phyloP scores from a whole-genome alignment of 2,888 invertebrate genomes.

The Homarus gammarus region DNA sequence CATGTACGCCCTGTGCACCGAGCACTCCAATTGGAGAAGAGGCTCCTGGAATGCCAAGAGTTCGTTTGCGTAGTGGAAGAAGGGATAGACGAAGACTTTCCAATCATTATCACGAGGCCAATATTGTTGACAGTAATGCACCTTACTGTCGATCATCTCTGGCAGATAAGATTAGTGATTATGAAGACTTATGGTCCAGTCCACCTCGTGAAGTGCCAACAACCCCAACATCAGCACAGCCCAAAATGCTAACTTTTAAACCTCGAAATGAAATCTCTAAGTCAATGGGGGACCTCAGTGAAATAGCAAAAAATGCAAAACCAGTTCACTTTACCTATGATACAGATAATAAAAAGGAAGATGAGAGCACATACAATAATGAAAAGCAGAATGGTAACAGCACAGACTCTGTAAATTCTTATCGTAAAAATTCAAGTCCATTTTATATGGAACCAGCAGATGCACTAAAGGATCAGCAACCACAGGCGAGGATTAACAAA shows the following conservation, averaged over 20 bases:
- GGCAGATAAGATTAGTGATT: constrained; percentile 95
- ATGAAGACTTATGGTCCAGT: constrained; percentile 95
- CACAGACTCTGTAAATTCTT: constrained; percentile 76
- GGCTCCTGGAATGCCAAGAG: constrained; percentile 45
- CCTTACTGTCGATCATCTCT: constrained; percentile 89
- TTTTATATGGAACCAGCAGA: constrained; percentile 95
- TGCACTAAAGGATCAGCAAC: constrained; percentile 81
- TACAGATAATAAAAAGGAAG: constrained; percentile 76
- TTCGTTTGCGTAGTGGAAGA: constrained; percentile 47
- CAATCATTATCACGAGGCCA: constrained; percentile 85
- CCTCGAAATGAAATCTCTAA: constrained; percentile 74
- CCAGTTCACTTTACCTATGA: constrained; percentile 77
- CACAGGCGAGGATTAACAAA: constrained; percentile 64
- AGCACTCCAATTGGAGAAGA: constrained; percentile 70
- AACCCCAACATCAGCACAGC: constrained; percentile 75
- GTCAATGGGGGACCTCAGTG: constrained; percentile 74
- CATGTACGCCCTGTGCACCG: constrained; percentile 67
- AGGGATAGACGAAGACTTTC: constrained; percentile 67
- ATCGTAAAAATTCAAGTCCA: constrained; percentile 83
- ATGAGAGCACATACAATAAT: constrained; percentile 76
- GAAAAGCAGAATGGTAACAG: constrained; percentile 74
- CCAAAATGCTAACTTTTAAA: constrained; percentile 74
- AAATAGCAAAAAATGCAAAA: constrained; percentile 60
- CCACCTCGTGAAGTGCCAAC: constrained; percentile 77
- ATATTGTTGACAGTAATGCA: constrained; percentile 90